A percentile compares a stretch with the other conserved stretches of the same genome.
phyloP scores from a whole-genome alignment of 2,113 vertebrate genomes.

The Cyrtonyx montezumae region DNA sequence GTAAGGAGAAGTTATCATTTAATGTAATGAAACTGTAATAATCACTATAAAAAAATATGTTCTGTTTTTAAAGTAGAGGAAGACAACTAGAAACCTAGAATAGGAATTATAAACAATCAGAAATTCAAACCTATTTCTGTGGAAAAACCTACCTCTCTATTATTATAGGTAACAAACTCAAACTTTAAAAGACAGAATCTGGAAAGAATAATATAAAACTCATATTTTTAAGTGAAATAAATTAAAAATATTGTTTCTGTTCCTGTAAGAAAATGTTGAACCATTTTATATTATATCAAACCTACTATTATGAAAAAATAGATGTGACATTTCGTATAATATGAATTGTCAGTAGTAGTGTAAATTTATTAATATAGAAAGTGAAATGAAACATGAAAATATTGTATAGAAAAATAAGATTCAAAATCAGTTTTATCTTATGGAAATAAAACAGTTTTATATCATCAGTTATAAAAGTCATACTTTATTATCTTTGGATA shows the following conservation, averaged over 20 bases:
- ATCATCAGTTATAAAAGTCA: neutral
- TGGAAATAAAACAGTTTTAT: neutral
- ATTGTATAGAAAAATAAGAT: neutral
- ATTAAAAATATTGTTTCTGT: neutral
- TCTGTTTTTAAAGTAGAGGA: neutral
- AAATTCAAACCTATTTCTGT: neutral
- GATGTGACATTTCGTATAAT: neutral
- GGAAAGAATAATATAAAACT: neutral
- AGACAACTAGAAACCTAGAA: neutral
- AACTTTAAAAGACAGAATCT: neutral
- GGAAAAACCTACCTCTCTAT: neutral
- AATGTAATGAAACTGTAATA: neutral
- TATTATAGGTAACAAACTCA: neutral
- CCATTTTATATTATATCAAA: neutral
- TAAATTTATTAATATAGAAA: neutral
- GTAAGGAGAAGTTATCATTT: neutral
- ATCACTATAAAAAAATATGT: neutral
- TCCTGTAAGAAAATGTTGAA: neutral
- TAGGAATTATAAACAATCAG: neutral
- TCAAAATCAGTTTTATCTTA: neutral
- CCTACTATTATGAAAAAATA: neutral
- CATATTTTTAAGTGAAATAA: neutral
- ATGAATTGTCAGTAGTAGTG: neutral
- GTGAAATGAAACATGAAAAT: neutral
- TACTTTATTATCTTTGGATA: neutral